Conservation (phyloP, 2,888 invertebrate species). For the Euplagia quadripunctaria region DNA sequence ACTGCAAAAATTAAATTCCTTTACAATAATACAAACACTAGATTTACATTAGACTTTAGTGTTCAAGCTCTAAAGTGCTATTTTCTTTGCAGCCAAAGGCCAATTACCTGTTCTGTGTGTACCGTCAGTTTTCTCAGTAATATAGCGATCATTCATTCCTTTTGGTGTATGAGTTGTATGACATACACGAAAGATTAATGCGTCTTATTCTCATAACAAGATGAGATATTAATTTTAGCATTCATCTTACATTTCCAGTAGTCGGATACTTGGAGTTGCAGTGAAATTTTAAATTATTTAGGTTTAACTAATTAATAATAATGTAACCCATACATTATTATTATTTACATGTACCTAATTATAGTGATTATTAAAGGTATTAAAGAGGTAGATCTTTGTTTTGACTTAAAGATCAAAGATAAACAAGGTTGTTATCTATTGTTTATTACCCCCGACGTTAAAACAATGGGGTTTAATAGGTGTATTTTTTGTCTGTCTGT, state of each 20-base stretch:
- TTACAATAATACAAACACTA: constrained; percentile 21
- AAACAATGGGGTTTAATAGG: too few relatives aligned
- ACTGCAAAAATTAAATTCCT: constrained; percentile 44
- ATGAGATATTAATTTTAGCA: constrained; percentile 55
- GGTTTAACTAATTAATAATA: background rate
- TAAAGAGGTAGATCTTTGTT: too few relatives aligned
- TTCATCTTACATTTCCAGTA: constrained; percentile 31
- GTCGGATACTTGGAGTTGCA: background rate
- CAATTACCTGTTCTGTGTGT: constrained; percentile 51
- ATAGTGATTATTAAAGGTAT: too few relatives aligned
- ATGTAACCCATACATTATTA: too few relatives aligned
- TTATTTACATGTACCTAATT: too few relatives aligned
- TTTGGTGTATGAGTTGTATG: constrained; percentile 47
- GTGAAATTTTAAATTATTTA: background rate
- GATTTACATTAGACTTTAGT: constrained; percentile 21
- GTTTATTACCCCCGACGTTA: too few relatives aligned
- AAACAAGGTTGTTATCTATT: too few relatives aligned
- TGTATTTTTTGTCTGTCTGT: too few relatives aligned
- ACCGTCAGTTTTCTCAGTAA: constrained; percentile 56
- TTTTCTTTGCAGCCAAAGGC: constrained; percentile 28
- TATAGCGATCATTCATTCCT: constrained; percentile 61
- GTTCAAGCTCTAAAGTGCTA: background rate
- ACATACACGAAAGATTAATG: constrained; percentile 59
- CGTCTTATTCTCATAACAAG: constrained; percentile 55
- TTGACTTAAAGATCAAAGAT: too few relatives aligned